Percentiles rank a stretch among this genome's conserved stretches.
phyloP scores from a whole-genome alignment of 2,113 vertebrate genomes.

The Proterorhinus semilunaris region DNA sequence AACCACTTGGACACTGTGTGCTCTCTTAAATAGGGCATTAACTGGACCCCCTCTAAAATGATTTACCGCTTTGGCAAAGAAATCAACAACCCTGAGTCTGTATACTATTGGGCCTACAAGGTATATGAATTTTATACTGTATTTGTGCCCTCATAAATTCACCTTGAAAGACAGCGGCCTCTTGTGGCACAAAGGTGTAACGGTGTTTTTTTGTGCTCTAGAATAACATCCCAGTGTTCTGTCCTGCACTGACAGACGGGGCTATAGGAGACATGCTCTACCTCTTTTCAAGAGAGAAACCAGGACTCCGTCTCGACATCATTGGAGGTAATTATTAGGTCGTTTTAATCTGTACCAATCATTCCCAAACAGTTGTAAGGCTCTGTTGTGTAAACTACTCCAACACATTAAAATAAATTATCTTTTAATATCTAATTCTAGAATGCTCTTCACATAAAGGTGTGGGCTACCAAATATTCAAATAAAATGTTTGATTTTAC shows the following conservation, averaged over 20 bases:
- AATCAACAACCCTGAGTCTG: constrained; percentile 85
- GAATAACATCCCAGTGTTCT: constrained; percentile 87
- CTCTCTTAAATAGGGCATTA: constrained; percentile 67
- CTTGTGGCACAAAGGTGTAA: background rate
- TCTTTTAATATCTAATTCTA: no score
- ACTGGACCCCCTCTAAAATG: constrained; percentile 88
- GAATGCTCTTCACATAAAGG: no score
- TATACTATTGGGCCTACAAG: constrained; percentile 91
- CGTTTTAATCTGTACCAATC: no score
- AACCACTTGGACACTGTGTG: background rate
- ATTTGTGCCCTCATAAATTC: background rate
- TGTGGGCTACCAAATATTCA: no score
- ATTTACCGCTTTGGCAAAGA: constrained; percentile 87
- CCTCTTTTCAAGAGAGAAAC: constrained; percentile 86
- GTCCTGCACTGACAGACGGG: constrained; percentile 87
- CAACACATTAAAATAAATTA: no score
- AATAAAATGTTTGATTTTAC: no score
- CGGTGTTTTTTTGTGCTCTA: constrained; percentile 40
- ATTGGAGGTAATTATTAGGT: constrained; percentile 76
- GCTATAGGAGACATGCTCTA: constrained; percentile 89
- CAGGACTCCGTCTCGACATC: constrained; percentile 83
- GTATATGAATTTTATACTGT: constrained; percentile 50
- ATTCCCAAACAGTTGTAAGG: no score
- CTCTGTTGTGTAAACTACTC: no score
- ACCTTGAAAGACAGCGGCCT: background rate